Conservation (phyloP, 2,888 invertebrate genomes). For the Seladonia tumulorum region DNA sequence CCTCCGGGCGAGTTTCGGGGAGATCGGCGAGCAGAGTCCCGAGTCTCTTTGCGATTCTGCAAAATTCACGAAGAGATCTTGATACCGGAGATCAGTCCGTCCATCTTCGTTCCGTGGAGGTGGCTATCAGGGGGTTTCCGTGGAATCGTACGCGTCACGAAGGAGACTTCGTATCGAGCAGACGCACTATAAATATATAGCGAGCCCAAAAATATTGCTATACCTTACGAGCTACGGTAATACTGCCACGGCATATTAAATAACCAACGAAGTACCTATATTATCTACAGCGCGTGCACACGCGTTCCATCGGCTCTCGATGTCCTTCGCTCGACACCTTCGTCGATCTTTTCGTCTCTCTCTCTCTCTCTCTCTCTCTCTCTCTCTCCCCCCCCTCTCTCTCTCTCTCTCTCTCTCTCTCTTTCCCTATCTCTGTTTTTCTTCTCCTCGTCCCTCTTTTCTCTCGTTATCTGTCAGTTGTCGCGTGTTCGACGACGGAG, state of each 20-base stretch:
- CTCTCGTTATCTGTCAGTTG: background rate
- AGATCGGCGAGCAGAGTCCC: slow-evolving; percentile 20
- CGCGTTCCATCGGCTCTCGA: slow-evolving; percentile 48
- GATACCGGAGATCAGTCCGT: slow-evolving; percentile 18
- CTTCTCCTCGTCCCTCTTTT: background rate
- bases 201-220: slow-evolving; percentile 80
- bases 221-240: slow-evolving; percentile 76
- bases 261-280: slow-evolving; percentile 61
- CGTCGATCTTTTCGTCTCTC: background rate
- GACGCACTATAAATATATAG: slow-evolving; percentile 50
- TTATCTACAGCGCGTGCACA: slow-evolving; percentile 50
- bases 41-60: background rate
- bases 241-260: slow-evolving; percentile 79
- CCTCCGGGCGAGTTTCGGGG: slow-evolving; percentile 3
- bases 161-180: slow-evolving; percentile 34
- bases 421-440: background rate
- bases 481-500: background rate
- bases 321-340: slow-evolving; percentile 22
- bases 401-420: background rate
- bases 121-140: background rate
- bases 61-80: slow-evolving; percentile 4
- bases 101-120: slow-evolving; percentile 27
- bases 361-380: background rate
- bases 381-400: background rate
- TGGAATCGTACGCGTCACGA: slow-evolving; percentile 33